Percentiles rank a stretch among this genome's conserved stretches.
Evolutionary conservation across 2,797 vertebrate genomes (phyloP).

Genomic region (Centroberyx gerrardi): DNA sequence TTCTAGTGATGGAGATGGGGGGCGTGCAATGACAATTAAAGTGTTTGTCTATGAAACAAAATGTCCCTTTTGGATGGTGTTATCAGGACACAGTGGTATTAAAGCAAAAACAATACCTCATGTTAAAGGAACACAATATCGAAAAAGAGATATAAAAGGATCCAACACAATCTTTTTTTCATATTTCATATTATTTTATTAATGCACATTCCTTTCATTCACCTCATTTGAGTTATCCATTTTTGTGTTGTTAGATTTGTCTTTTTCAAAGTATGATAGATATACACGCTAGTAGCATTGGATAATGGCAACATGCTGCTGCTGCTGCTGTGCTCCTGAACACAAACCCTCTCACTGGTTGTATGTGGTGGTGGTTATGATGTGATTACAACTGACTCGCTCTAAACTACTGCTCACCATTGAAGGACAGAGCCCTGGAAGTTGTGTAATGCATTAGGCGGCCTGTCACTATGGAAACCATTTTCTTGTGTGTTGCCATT

Average conservation of each 20-base stretch:
- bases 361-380: constrained; percentile 52
- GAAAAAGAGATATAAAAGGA: constrained; percentile 69
- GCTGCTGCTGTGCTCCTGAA: constrained; percentile 82
- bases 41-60: constrained; percentile 33
- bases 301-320: constrained; percentile 87
- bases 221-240: constrained; percentile 83
- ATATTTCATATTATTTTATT: constrained; percentile 85
- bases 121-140: too few species aligned
- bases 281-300: constrained; percentile 84
- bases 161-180: constrained; percentile 54
- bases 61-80: constrained; percentile 8
- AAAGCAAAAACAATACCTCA: not conserved
- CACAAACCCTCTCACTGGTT: constrained; percentile 63
- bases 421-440: constrained; percentile 37
- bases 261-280: constrained; percentile 82
- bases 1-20: constrained; percentile 2
- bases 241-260: constrained; percentile 79
- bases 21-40: constrained; percentile 54
- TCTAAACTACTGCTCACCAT: constrained; percentile 56
- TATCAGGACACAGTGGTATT: not conserved
- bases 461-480: constrained; percentile 38
- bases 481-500: constrained; percentile 34
- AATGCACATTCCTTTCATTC: constrained; percentile 87
- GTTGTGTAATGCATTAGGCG: constrained; percentile 24
- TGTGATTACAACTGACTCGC: constrained; percentile 52